These are phyloP conservation scores for Xylophagus ater DNA, from an alignment of 2,888 invertebrate species.

Conservation along the genomic window DNA sequence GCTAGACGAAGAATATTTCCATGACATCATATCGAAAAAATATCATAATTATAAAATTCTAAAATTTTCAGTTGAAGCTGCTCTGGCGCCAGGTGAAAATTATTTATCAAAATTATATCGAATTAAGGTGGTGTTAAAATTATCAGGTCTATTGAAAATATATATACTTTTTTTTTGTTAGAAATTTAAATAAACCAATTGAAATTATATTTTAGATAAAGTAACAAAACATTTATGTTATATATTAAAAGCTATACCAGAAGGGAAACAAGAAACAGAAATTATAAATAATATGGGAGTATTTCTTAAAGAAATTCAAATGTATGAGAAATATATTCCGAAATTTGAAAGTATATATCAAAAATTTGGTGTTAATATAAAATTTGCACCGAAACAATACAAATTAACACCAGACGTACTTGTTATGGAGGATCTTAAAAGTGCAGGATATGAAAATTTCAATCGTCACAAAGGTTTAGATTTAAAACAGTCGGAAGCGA, in stretches of 20 bases:
- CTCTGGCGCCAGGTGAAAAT: constrained; percentile 11
- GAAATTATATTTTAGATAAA: no score
- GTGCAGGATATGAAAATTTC: constrained; percentile 3
- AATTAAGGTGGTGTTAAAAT: neutral
- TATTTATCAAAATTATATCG: constrained; percentile 12
- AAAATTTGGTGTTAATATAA: neutral
- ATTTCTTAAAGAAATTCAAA: constrained; percentile 9
- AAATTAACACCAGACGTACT: constrained; percentile 8
- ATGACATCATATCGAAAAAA: constrained; percentile 4
- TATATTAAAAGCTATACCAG: no score
- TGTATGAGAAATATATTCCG: constrained; percentile 1
- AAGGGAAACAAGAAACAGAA: neutral
- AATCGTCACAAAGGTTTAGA: constrained; percentile 9
- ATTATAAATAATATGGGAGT: constrained; percentile 2
- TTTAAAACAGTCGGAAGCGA: constrained; percentile 3
- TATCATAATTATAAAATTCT: neutral
- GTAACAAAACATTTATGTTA: no score
- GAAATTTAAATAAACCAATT: no score
- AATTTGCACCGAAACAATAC: constrained; percentile 9
- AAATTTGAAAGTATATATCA: constrained; percentile 5
- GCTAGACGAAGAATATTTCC: constrained; percentile 8
- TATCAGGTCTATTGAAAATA: no score
- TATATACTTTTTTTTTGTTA: no score
- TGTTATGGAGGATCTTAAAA: constrained; percentile 10
- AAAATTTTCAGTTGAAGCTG: constrained; percentile 1